Evolutionary conservation across 2,113 vertebrate genomes (phyloP).

Genomic region (Mustela nigripes): DNA sequence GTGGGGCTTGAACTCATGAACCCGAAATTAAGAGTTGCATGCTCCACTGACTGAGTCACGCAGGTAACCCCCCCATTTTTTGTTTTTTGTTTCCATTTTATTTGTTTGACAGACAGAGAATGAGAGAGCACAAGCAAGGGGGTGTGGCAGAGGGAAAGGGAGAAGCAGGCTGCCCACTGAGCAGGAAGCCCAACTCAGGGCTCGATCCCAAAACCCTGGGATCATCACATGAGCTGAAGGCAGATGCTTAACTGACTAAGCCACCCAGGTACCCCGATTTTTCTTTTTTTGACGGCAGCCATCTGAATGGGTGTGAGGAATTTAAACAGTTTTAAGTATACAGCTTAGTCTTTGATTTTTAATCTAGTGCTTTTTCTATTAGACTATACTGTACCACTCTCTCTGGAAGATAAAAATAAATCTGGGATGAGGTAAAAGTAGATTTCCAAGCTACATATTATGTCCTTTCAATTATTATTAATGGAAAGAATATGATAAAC

Average conservation of each 20-base stretch:
- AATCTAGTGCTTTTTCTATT: constrained; percentile 11
- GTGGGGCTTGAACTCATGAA: background rate
- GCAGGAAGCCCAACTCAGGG: background rate
- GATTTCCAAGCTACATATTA: constrained; percentile 43
- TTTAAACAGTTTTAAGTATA: constrained; percentile 39
- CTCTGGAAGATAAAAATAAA: constrained; percentile 42
- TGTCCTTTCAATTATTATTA: constrained; percentile 42
- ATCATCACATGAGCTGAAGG: background rate
- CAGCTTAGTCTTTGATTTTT: constrained; percentile 35
- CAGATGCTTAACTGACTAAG: background rate
- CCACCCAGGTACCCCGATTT: background rate
- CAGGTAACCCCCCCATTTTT: background rate
- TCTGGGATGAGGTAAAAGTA: constrained; percentile 1
- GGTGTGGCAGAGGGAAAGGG: background rate
- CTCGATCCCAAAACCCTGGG: background rate
- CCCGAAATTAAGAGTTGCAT: background rate
- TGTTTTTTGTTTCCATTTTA: background rate
- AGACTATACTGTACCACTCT: background rate
- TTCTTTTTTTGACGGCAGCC: background rate
- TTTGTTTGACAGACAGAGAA: background rate
- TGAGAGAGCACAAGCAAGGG: no score
- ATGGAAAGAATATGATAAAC: background rate
- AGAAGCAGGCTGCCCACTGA: background rate
- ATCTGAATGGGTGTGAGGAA: background rate
- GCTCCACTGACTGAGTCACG: background rate